phyloP scores from a whole-genome alignment of 2,888 invertebrate species.

The Andrena chrysosceles region DNA sequence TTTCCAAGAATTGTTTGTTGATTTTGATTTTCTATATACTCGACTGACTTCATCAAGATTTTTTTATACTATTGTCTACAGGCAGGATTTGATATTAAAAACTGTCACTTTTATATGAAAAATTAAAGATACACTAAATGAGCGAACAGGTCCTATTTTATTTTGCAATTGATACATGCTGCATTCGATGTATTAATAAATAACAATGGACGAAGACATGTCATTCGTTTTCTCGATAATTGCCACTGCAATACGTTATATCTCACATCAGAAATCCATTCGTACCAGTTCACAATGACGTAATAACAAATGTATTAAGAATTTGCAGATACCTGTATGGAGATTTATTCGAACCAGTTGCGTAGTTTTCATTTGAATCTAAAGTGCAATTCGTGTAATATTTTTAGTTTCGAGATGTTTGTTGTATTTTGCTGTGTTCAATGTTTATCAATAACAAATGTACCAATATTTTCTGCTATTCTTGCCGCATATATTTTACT shows the following conservation, averaged over 20 bases:
- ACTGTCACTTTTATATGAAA: background rate
- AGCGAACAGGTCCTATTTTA: background rate
- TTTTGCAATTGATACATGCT: background rate
- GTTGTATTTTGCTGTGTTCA: background rate
- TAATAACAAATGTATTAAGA: background rate
- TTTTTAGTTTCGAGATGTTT: background rate
- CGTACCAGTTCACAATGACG: too few species aligned
- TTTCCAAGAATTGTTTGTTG: too few species aligned
- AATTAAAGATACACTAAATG: background rate
- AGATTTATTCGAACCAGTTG: slow-evolving; percentile 1
- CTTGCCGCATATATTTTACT: background rate
- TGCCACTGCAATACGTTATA: background rate
- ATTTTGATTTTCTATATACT: background rate
- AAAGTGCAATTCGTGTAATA: slow-evolving; percentile 29
- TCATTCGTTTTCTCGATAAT: background rate
- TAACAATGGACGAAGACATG: background rate
- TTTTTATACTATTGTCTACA: background rate
- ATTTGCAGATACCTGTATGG: slow-evolving; percentile 1
- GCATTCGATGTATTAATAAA: background rate
- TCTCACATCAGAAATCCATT: background rate
- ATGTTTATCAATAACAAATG: background rate
- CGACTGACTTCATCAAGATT: background rate
- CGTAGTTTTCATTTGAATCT: slow-evolving; percentile 11
- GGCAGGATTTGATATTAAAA: background rate
- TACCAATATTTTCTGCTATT: slow-evolving; percentile 1